A percentile compares a stretch with the other conserved stretches of the same genome.
Conservation (phyloP, 2,113 vertebrate species). For the Tachysurus fulvidraco region DNA sequence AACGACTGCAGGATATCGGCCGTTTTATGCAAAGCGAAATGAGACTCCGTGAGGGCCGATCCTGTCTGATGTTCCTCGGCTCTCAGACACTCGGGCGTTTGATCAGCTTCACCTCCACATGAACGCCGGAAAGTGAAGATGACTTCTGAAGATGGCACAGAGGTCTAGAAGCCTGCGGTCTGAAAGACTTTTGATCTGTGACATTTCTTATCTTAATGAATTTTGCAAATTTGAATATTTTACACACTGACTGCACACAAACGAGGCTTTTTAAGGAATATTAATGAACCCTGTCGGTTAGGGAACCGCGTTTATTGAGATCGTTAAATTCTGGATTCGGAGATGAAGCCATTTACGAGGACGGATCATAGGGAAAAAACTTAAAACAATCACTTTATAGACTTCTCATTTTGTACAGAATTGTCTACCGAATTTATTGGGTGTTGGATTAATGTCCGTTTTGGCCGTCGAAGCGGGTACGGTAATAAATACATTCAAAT, state of each 20-base stretch:
- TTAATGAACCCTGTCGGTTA: neutral
- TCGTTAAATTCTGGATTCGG: neutral
- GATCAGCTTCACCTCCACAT: neutral
- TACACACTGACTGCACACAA: neutral
- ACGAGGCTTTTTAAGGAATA: neutral
- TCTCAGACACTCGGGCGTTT: neutral
- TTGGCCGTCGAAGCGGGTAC: too few species aligned
- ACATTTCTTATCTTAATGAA: neutral
- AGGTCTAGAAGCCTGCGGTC: neutral
- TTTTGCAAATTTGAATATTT: neutral
- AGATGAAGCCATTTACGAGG: too few species aligned
- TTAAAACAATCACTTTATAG: too few species aligned
- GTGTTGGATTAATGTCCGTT: too few species aligned
- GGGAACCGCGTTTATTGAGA: neutral
- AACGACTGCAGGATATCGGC: too few species aligned
- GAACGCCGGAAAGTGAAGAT: neutral
- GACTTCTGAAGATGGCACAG: neutral
- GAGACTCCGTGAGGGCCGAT: neutral
- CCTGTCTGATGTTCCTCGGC: neutral
- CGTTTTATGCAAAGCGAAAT: neutral
- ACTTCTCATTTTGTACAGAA: too few species aligned
- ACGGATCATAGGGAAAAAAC: too few species aligned
- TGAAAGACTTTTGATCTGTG: neutral
- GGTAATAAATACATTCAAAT: too few species aligned
- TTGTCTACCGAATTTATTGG: too few species aligned